Conservation (phyloP, 2,113 vertebrate genomes). For the Budorcas taxicolor region DNA sequence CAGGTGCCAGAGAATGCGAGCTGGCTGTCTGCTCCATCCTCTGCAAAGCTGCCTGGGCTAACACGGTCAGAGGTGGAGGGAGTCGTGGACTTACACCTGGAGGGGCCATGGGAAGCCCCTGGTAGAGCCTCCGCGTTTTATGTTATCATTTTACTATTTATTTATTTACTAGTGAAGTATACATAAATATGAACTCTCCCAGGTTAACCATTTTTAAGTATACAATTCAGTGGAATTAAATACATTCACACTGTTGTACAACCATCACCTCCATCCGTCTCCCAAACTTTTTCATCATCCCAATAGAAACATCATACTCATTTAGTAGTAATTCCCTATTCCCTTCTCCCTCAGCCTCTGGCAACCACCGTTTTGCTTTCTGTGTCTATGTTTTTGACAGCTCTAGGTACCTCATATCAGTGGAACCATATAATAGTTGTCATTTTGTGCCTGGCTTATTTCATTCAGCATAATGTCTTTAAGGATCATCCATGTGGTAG, state of each 20-base stretch:
- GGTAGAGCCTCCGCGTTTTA: background rate
- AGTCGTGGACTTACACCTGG: too few species aligned
- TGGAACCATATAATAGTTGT: background rate
- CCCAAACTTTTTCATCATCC: background rate
- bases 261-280: background rate
- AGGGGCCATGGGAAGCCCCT: background rate
- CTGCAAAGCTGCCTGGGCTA: too few species aligned
- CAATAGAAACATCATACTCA: background rate
- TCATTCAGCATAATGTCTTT: background rate
- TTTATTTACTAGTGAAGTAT: background rate
- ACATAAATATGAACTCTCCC: background rate
- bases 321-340: too few species aligned
- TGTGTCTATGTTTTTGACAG: background rate
- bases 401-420: background rate
- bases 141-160: background rate
- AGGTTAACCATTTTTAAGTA: background rate
- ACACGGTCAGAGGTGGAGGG: background rate
- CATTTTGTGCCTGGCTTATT: background rate
- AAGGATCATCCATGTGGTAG: background rate
- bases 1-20: background rate
- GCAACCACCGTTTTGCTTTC: background rate
- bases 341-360: background rate
- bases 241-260: background rate
- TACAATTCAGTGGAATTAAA: background rate
- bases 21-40: background rate